Base-by-base conservation (phyloP, 2,888 invertebrate genomes). In the Sinelater perroti region DNA sequence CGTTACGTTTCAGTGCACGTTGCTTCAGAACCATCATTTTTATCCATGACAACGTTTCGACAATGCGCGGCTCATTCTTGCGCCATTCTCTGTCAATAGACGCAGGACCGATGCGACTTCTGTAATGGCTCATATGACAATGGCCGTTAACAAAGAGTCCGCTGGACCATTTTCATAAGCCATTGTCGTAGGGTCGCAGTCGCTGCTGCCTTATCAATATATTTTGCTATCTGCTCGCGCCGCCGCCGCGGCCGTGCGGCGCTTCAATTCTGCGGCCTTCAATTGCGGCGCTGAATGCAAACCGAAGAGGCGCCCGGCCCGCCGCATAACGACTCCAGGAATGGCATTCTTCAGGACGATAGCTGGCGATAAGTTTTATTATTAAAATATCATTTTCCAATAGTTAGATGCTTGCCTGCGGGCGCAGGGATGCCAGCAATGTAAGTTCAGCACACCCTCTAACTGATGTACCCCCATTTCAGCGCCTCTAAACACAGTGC, bases 141-240 rank as follows among this genome's bases (percentile, higher is more conserved):
- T 75, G 67, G 73, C 67, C 71, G 70, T 73, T 75, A 75, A 76
- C 76, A 76, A 76, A 75, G 76, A 74, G 73, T 67, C 74, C 72
- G 74, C 71, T 75, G 73, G 75, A 76, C 75, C 75, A 75, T 75
- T 75, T 75, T 75, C 75, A 74, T 75, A 74, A 72, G 73, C 75
- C 67, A 76, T 76, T 76, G 75, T 76, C 68, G 70, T 69, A 69
- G 70, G 71, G 72, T 72, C 72, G 72, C 71, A 72, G 67, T 64
- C 69, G 67, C 63, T 68, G 68, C 64, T 66, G 65, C 68, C 70
- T 73, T 69, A 71, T 71, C 72, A 72, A 71, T 72, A 71, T 72
- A 70, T 70, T 69, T 69, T 63, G 67, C 67, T 69, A 68, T 70
- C 68, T 70, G 60, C 64, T 56, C 47, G 52, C 58, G 54, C 54